A percentile compares a stretch with the other conserved stretches of the same genome.
Conservation (phyloP, 2,113 vertebrate species). For the Egretta garzetta region DNA sequence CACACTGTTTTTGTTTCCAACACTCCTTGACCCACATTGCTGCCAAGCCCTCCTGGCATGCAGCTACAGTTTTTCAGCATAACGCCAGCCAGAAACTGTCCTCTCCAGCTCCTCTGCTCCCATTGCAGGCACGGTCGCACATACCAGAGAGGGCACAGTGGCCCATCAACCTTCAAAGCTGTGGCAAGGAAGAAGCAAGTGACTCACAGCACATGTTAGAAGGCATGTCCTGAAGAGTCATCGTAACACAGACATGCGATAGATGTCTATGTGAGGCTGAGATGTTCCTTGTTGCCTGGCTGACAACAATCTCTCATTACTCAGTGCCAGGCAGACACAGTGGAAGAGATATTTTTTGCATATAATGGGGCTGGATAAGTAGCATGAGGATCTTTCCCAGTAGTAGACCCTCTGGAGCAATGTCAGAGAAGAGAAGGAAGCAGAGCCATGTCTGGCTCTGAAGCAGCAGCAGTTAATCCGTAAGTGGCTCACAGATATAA, state of each 20-base stretch:
- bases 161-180: not conserved
- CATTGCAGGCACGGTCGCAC: not conserved
- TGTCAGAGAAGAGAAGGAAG: not conserved
- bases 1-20: not conserved
- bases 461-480: not conserved
- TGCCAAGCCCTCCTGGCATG: not conserved
- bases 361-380: not conserved
- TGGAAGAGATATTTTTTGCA: not conserved
- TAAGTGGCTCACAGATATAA: not conserved
- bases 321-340: not conserved
- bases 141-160: not conserved
- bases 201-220: not conserved
- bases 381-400: not conserved
- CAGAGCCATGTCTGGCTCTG: not conserved
- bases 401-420: not conserved
- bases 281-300: not conserved
- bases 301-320: not conserved
- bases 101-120: not conserved
- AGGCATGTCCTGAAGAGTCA: not conserved
- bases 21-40: accelerated
- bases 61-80: not conserved
- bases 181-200: not conserved
- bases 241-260: not conserved
- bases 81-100: not conserved
- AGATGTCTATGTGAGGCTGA: not conserved